A percentile compares a stretch with the other conserved stretches of the same genome.
These are phyloP conservation scores for Pollenia amentaria DNA, from an alignment of 2,888 invertebrate species.

Conservation along the genomic window DNA sequence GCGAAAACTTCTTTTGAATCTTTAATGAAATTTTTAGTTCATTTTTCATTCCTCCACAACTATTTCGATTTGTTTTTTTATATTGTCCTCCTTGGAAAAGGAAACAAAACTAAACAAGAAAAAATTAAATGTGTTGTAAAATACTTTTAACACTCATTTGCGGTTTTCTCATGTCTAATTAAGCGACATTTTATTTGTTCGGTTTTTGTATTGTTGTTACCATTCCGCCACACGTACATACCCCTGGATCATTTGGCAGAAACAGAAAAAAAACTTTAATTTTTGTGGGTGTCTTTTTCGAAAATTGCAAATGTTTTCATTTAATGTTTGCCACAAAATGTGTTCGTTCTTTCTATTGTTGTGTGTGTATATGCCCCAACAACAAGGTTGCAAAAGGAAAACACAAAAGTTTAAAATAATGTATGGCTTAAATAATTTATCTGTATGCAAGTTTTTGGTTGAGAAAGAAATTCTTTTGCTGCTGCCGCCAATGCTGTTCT, in stretches of 20 bases:
- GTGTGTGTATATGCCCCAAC: conserved; percentile 8
- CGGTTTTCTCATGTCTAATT: conserved; percentile 83
- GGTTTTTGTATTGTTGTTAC: conserved; percentile 59
- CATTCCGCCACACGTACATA: conserved; percentile 20
- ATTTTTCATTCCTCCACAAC: conserved; percentile 57
- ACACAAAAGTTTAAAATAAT: conserved; percentile 68
- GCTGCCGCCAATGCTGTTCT: conserved; percentile 14
- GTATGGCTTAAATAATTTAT: conserved; percentile 73
- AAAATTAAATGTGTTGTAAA: conserved; percentile 66
- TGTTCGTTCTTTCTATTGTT: conserved; percentile 28
- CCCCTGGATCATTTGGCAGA: neutral
- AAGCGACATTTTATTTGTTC: conserved; percentile 80
- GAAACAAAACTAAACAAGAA: conserved; percentile 17
- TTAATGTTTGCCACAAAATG: conserved; percentile 69
- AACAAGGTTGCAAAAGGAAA: conserved; percentile 34
- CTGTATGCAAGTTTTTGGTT: conserved; percentile 61
- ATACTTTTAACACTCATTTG: conserved; percentile 77
- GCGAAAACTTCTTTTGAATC: conserved; percentile 59
- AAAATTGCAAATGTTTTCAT: conserved; percentile 69
- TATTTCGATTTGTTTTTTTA: conserved; percentile 12
- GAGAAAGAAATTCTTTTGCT: conserved; percentile 45
- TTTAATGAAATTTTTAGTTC: conserved; percentile 69
- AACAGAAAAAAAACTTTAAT: conserved; percentile 22
- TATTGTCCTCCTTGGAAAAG: neutral
- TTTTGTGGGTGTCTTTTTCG: conserved; percentile 60